Evolutionary conservation across 2,113 vertebrate genomes (phyloP).

Genomic region (Bambusicola thoracicus): DNA sequence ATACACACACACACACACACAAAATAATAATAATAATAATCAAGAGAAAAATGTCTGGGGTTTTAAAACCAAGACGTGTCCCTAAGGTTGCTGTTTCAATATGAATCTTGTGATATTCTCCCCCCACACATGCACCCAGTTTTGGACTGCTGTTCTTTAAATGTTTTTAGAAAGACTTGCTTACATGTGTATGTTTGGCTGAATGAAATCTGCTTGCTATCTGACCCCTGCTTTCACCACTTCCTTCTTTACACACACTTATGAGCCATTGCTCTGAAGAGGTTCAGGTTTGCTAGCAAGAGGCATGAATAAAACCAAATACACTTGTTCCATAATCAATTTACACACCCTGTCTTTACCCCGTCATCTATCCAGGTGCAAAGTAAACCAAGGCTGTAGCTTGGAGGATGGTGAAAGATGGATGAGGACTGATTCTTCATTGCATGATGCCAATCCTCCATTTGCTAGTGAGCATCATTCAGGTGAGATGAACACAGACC

Average conservation of each 20-base stretch:
- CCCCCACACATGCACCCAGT: conserved; percentile 12
- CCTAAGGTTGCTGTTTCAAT: background rate
- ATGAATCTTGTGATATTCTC: conserved; percentile 9
- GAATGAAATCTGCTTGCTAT: background rate
- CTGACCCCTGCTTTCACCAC: background rate
- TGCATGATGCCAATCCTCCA: background rate
- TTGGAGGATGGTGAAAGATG: background rate
- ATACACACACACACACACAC: background rate
- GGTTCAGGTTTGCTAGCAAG: background rate
- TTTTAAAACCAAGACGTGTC: conserved; percentile 55
- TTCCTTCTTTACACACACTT: background rate
- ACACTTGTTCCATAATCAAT: background rate
- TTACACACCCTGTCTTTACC: background rate
- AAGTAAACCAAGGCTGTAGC: background rate
- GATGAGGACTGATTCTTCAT: background rate
- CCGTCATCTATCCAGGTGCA: background rate
- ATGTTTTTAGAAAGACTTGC: background rate
- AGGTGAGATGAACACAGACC: background rate
- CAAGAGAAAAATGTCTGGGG: conserved; percentile 58
- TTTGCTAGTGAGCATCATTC: background rate
- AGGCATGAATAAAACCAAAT: background rate
- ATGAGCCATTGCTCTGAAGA: background rate
- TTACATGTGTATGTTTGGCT: background rate
- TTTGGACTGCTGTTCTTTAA: background rate
- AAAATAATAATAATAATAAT: conserved; percentile 35